Conservation (phyloP, 2,797 vertebrate genomes). For the Sebastes kiyomatsui region DNA sequence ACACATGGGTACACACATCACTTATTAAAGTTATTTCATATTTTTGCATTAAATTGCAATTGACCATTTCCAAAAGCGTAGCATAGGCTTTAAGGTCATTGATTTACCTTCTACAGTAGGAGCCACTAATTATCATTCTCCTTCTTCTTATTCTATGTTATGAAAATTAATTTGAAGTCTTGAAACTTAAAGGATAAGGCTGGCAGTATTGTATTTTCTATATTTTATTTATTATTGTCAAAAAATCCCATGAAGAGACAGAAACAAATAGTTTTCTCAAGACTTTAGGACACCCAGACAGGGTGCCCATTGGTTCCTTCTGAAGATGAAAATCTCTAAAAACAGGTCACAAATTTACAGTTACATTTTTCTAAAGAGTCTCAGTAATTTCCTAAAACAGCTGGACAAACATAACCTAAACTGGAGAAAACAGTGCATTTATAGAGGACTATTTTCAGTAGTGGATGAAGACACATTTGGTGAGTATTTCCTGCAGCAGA, state of each 20-base stretch:
- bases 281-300: background rate
- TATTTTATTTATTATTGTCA: background rate
- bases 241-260: background rate
- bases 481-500: background rate
- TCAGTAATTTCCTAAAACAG: too few species aligned
- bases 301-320: too few species aligned
- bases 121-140: background rate
- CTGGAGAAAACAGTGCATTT: background rate
- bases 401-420: background rate
- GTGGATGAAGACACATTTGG: background rate
- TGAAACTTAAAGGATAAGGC: background rate
- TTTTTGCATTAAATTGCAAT: background rate
- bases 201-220: background rate
- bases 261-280: background rate
- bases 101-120: background rate
- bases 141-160: background rate
- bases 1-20: constrained; percentile 85
- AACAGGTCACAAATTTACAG: too few species aligned
- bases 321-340: too few species aligned
- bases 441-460: background rate
- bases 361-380: rapidly evolving
- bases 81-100: background rate
- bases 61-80: background rate
- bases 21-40: background rate
- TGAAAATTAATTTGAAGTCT: background rate